phyloP scores from a whole-genome alignment of 2,113 vertebrate genomes.

The Tragulus kanchil region DNA sequence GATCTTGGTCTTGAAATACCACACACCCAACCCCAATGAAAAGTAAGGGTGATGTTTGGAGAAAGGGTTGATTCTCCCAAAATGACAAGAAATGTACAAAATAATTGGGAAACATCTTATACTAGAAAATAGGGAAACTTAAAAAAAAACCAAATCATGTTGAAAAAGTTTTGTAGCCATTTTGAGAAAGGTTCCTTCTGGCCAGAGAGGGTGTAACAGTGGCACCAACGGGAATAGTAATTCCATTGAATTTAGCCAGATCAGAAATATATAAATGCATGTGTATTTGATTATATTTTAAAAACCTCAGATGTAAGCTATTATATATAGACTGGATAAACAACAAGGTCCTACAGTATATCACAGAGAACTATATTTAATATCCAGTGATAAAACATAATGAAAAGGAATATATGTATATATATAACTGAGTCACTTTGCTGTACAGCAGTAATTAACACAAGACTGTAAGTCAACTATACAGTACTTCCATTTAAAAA shows the following conservation, averaged over 20 bases:
- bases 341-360: neutral
- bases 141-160: neutral
- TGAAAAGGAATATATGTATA: neutral
- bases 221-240: neutral
- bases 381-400: neutral
- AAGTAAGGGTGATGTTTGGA: neutral
- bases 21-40: neutral
- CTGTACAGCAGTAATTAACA: neutral
- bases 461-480: neutral
- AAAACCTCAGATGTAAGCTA: neutral
- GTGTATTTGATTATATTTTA: neutral
- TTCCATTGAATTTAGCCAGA: neutral
- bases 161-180: neutral
- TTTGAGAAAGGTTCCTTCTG: neutral
- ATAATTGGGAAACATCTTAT: neutral
- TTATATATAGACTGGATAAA: neutral
- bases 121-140: neutral
- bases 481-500: neutral
- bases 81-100: neutral
- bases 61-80: conserved; percentile 1
- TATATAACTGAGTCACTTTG: neutral
- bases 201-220: neutral
- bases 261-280: neutral
- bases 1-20: neutral
- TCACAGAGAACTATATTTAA: neutral